Percentiles rank a stretch among this genome's conserved stretches.
These are phyloP conservation scores for Tamias sibiricus DNA, from an alignment of 2,113 vertebrate genomes.

Conservation along the genomic window DNA sequence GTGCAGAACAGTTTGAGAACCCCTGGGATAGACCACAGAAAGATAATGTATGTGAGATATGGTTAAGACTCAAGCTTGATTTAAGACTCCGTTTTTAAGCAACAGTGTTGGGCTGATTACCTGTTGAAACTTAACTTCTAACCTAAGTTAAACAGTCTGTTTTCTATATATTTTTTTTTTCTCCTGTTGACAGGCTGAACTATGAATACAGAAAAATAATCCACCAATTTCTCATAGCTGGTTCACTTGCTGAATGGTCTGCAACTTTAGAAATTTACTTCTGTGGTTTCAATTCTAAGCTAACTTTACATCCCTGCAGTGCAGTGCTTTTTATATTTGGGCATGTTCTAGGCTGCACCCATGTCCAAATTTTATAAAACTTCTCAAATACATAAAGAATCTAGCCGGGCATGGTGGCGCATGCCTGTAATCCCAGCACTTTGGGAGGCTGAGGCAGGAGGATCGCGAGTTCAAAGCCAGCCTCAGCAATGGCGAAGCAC, in stretches of 20 bases:
- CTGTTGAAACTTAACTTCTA: constrained; percentile 23
- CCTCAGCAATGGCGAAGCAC: too few species aligned
- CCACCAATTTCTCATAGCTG: constrained; percentile 31
- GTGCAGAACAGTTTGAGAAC: neutral
- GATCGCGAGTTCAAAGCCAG: too few species aligned
- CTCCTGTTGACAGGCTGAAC: constrained; percentile 11
- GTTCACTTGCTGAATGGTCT: neutral
- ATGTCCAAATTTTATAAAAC: constrained; percentile 34
- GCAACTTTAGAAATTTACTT: constrained; percentile 48
- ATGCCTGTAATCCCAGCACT: too few species aligned
- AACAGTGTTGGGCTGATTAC: neutral
- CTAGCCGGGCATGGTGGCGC: too few species aligned
- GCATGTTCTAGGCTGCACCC: neutral
- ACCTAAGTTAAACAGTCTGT: constrained; percentile 32
- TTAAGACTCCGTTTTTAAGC: constrained; percentile 22
- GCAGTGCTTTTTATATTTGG: constrained; percentile 7
- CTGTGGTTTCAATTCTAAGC: constrained; percentile 17
- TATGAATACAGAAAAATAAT: constrained; percentile 40
- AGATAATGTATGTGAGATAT: neutral
- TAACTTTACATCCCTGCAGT: neutral
- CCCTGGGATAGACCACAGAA: neutral
- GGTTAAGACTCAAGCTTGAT: neutral
- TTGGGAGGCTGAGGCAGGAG: too few species aligned
- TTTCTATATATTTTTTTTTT: constrained; percentile 49
- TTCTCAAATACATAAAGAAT: neutral